Percentiles rank a stretch among this genome's conserved stretches.
phyloP scores from a whole-genome alignment of 2,888 invertebrate species.

The Patella pellucida region DNA sequence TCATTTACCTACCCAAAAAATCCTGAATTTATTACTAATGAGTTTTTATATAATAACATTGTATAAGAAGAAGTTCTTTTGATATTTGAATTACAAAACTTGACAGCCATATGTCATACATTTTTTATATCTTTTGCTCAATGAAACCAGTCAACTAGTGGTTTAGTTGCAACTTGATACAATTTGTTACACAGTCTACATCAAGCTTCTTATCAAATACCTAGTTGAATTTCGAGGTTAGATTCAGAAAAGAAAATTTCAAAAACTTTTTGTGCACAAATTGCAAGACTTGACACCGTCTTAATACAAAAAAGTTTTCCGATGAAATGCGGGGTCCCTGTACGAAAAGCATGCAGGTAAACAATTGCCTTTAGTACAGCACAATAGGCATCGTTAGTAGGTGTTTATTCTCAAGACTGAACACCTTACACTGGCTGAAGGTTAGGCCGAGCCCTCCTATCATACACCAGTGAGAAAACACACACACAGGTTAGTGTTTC shows the following conservation, averaged over 20 bases:
- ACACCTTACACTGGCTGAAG: neutral
- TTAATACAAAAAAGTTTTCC: neutral
- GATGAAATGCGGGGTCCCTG: neutral
- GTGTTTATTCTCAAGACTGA: neutral
- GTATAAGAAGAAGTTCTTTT: neutral
- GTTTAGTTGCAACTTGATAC: conserved; percentile 10
- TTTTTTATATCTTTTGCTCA: neutral
- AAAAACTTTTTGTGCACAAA: conserved; percentile 7
- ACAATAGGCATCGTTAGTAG: neutral
- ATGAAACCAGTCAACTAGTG: neutral
- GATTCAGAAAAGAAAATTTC: neutral
- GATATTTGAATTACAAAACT: conserved; percentile 4
- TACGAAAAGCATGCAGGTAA: conserved; percentile 1
- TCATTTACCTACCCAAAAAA: neutral
- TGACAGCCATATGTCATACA: conserved; percentile 2
- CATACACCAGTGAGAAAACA: conserved; percentile 18
- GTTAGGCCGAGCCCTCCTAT: conserved; percentile 7
- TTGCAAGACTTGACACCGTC: conserved; percentile 9
- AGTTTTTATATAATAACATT: neutral
- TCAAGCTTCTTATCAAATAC: conserved; percentile 6
- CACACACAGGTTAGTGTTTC: conserved; percentile 14
- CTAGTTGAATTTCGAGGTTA: neutral
- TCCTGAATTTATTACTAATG: neutral
- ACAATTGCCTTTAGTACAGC: neutral
- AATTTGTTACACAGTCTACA: neutral